A percentile compares a stretch with the other conserved stretches of the same genome.
phyloP scores from a whole-genome alignment of 2,888 invertebrate genomes.

The Dryocosmus kuriphilus region DNA sequence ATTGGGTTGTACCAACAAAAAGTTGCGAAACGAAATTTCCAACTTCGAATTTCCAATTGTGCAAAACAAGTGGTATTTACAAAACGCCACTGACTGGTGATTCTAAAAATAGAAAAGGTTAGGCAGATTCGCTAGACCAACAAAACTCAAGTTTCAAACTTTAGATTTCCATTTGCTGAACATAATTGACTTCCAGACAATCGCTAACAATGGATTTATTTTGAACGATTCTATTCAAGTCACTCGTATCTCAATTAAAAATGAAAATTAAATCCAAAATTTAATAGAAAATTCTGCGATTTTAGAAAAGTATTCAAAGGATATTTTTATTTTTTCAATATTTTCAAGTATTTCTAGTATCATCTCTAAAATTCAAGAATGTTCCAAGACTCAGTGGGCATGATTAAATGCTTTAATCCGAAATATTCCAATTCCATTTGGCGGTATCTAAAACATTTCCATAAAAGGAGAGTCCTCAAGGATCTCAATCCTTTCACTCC shows the following conservation, averaged over 20 bases:
- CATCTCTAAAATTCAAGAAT: constrained; percentile 5
- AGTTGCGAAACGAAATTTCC: constrained; percentile 21
- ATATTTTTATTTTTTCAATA: not conserved
- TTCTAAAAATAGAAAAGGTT: constrained; percentile 20
- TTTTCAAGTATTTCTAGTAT: not conserved
- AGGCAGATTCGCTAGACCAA: constrained; percentile 18
- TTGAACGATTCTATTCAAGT: not conserved
- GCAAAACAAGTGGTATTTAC: constrained; percentile 27
- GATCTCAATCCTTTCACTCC: constrained; percentile 26
- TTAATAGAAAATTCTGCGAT: not conserved
- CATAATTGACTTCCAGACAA: constrained; percentile 13
- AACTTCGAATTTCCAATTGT: constrained; percentile 19
- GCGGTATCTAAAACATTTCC: constrained; percentile 26
- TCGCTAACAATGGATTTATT: not conserved
- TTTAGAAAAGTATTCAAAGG: not conserved
- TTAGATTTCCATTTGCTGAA: constrained; percentile 1
- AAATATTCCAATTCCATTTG: constrained; percentile 38
- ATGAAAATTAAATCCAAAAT: not conserved
- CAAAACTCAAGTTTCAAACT: constrained; percentile 12
- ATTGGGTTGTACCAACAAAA: constrained; percentile 13
- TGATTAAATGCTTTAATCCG: constrained; percentile 25
- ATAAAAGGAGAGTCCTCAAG: constrained; percentile 15
- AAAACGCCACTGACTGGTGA: constrained; percentile 27
- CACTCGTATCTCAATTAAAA: not conserved
- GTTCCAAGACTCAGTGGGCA: not conserved